Base-by-base conservation (phyloP, 2,888 invertebrate species). In the Chironomus tentans region DNA sequence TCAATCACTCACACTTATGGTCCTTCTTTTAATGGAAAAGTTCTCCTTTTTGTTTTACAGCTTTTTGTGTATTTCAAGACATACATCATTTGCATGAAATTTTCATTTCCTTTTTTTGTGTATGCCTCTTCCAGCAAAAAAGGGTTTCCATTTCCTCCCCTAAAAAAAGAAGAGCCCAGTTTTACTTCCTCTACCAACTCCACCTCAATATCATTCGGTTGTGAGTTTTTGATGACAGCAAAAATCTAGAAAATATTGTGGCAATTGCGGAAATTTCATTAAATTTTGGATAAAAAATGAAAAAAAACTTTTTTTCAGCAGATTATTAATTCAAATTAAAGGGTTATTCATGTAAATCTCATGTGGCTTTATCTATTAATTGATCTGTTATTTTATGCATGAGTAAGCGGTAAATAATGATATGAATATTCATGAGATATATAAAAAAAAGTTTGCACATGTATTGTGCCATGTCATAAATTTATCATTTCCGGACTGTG, bases 301-400 rank as follows among this genome's bases (percentile, higher is more conserved):
- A n/a, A n/a, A 24, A 22, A 65, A 24, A 65, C 4, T 21, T 65
- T 28, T 28, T 28, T 65, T 65, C 21, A 65, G 24, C 24, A 65
- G 65, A 65, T 65, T 65, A 65, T 65, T 65, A 65, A 65, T 65
- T 65, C 65, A 65, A 65, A 65, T 65, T 65, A 65, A 22, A 65
- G 65, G 65, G 18, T 24, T 65, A 24, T 65, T 65, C 65, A 21
- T 65, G 24, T 65, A 65, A 65, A 65, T 21, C 22, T 65, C 22
- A 21, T 56, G 56, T 56, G 56, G 56, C 65, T 65, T 24, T 22
- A 65, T 21, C 22, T 10, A 65, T 65, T 21, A 65, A 65, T 65
- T 21, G 65, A 65, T 22, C 65, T 65, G 22, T 13, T 65, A 65
- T 65, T 62, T 65, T 24, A 65, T 65, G 65, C 65, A 22, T 18